These are phyloP conservation scores for Isoperla grammatica DNA, from an alignment of 2,888 invertebrate species.

Conservation along the genomic window DNA sequence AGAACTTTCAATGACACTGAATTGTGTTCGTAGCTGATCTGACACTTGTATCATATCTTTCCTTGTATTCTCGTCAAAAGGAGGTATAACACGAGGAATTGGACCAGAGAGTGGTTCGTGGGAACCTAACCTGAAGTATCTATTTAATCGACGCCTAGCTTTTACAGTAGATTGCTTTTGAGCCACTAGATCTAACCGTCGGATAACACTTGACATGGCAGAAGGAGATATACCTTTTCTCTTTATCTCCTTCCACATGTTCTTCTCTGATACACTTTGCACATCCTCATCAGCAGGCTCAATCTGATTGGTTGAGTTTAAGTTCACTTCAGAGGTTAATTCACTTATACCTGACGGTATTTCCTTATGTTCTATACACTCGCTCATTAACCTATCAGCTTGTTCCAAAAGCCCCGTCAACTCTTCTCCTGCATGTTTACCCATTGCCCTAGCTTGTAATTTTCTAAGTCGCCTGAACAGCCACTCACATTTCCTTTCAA, in stretches of 20 bases:
- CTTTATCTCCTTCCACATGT: slow-evolving; percentile 26
- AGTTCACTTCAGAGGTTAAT: too few relatives aligned
- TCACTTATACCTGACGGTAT: background rate
- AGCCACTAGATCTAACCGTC: slow-evolving; percentile 49
- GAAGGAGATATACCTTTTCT: slow-evolving; percentile 44
- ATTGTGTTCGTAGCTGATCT: slow-evolving; percentile 65
- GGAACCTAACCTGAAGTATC: too few relatives aligned
- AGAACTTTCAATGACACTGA: slow-evolving; percentile 66
- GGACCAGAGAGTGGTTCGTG: background rate
- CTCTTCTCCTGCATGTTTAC: slow-evolving; percentile 73
- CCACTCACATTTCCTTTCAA: slow-evolving; percentile 66
- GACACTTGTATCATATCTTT: slow-evolving; percentile 51
- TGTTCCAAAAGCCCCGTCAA: slow-evolving; percentile 69
- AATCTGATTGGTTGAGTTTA: too few relatives aligned
- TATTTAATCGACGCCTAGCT: slow-evolving; percentile 42
- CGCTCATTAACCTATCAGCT: slow-evolving; percentile 47
- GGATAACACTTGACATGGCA: slow-evolving; percentile 53
- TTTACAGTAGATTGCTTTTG: slow-evolving; percentile 42
- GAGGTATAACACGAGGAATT: background rate
- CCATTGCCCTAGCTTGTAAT: slow-evolving; percentile 67
- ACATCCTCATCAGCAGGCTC: background rate
- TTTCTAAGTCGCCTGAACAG: slow-evolving; percentile 67
- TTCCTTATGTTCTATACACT: background rate
- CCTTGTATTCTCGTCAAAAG: slow-evolving; percentile 22
- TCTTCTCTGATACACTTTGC: background rate